These are phyloP conservation scores for Morpho deidamia DNA, from an alignment of 2,888 invertebrate species.

Conservation along the genomic window DNA sequence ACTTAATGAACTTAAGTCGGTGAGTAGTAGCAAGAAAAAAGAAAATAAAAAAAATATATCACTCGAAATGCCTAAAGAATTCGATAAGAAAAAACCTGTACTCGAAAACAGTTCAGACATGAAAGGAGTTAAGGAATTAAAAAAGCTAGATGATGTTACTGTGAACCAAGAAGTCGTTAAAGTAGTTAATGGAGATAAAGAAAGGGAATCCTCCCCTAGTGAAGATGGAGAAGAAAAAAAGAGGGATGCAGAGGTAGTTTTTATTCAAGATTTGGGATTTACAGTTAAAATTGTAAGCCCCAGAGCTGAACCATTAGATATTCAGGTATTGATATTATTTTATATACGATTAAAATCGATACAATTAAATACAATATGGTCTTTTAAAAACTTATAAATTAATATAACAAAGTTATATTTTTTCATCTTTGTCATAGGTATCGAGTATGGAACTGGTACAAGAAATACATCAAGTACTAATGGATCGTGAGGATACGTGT, in stretches of 20 bases:
- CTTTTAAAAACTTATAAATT: no score
- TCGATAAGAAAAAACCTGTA: conserved; percentile 47
- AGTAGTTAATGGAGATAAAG: conserved; percentile 63
- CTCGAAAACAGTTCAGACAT: conserved; percentile 39
- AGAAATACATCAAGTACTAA: conserved; percentile 98
- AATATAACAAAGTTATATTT: neutral
- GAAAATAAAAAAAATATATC: conserved; percentile 51
- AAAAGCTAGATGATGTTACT: conserved; percentile 39
- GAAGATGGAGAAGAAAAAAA: conserved; percentile 78
- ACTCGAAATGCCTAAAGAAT: conserved; percentile 45
- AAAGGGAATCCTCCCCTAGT: conserved; percentile 65
- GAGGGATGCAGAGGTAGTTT: conserved; percentile 88
- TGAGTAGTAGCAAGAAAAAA: conserved; percentile 54
- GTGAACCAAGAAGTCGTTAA: conserved; percentile 49
- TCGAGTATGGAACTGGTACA: conserved; percentile 98
- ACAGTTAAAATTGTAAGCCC: conserved; percentile 96
- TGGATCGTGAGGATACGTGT: conserved; percentile 99
- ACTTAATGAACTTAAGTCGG: conserved; percentile 41
- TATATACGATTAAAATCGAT: no score
- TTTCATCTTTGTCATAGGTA: conserved; percentile 74
- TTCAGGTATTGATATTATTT: conserved; percentile 80
- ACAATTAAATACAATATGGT: no score
- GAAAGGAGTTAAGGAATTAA: conserved; percentile 38
- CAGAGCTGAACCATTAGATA: conserved; percentile 93
- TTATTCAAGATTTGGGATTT: conserved; percentile 94